These are phyloP conservation scores for Tachycineta bicolor DNA, from an alignment of 2,113 vertebrate genomes.

Conservation along the genomic window DNA sequence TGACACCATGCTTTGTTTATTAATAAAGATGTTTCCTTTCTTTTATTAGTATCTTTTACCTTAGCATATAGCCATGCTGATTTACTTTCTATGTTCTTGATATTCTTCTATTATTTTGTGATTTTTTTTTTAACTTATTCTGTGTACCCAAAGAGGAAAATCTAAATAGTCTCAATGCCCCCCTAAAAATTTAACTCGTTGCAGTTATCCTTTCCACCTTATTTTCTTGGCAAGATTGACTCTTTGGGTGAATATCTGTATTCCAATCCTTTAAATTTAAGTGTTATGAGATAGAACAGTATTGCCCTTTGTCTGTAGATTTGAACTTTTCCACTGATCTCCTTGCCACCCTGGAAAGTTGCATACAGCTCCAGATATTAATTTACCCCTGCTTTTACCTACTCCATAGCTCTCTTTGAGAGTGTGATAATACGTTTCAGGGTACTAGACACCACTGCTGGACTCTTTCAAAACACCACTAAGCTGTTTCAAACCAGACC, in stretches of 20 bases:
- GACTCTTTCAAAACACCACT: background rate
- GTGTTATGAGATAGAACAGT: background rate
- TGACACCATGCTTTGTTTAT: background rate
- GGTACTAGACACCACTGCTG: fast-evolving
- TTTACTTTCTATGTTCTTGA: background rate
- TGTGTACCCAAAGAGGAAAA: background rate
- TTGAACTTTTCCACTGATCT: background rate
- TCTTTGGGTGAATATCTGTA: background rate
- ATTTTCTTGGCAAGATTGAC: background rate
- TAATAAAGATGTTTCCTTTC: background rate
- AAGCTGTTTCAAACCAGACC: background rate
- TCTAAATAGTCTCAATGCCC: background rate
- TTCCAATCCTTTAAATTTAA: background rate
- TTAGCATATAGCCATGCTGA: background rate
- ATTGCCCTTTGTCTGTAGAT: background rate
- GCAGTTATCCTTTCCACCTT: background rate
- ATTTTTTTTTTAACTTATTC: background rate
- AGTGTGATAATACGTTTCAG: background rate
- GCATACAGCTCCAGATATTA: background rate
- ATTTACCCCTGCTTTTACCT: background rate
- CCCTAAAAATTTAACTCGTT: background rate
- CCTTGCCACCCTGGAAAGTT: background rate
- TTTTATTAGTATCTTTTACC: background rate
- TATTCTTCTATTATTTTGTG: background rate
- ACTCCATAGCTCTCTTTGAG: background rate